Base-by-base conservation (phyloP, 2,113 vertebrate genomes). In the Motacilla alba region DNA sequence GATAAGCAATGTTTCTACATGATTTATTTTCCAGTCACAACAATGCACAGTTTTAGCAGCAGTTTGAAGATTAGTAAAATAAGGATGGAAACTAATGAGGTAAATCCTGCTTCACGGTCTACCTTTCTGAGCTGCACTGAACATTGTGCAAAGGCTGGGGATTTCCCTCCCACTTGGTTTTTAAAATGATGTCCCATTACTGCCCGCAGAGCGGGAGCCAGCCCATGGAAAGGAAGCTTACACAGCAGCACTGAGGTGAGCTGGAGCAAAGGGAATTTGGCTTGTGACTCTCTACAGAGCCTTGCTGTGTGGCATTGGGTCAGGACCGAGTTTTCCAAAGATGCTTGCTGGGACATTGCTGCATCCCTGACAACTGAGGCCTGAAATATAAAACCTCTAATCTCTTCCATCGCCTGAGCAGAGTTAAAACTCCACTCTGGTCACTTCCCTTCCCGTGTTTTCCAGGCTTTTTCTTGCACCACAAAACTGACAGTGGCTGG, bases 11-110 rank as follows among this genome's bases (percentile, higher is more conserved):
- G 86, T 93, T 97, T 96, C 95, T 95, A 95, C 95, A 91, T 89
- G 63, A 98, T 97, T 98, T 98, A 96, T 97, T 98, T 98, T 98
- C 97, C 96, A 97, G 95, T 96, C 94, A 85, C 88, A 95, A 89
- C 69, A 86, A 53, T 24, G 27, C 1, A 10, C 62, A 62, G 35
- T 85, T 96, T 97, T 95, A 98, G 97, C 97, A 95, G 76, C 64
- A 76, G 31, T 87, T 88, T 89, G 94, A 93, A 90, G 74, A 74
- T 87, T 83, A 91, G 92, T 55, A 73, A 92, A 92, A 75, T 67
- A 80, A 82, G 41, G 84, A 92, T 92, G 75, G 87, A 86, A 79
- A 89, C 74, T 80, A 76, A 87, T 33, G 70, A 89, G 52, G 85
- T 74, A 55, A 68, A 72, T 78, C 30, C 53, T 55, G 14, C 46